Conservation (phyloP, 2,888 invertebrate species). For the Mesochorus sp. region DNA sequence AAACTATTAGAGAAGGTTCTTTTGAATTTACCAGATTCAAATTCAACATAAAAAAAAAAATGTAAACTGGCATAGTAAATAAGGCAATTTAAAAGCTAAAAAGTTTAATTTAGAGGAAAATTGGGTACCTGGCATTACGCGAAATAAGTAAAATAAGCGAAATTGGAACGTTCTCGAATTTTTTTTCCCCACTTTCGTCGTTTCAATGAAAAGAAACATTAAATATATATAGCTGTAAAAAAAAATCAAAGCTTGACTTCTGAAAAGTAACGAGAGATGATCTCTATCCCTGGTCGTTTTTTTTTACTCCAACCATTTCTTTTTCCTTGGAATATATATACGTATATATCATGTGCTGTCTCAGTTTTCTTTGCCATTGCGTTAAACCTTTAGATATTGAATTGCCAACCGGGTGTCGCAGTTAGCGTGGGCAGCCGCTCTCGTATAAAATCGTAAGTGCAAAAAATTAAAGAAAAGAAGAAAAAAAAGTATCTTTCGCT, state of each 20-base stretch:
- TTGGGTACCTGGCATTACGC: too few relatives aligned
- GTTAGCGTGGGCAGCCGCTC: neutral
- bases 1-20: too few relatives aligned
- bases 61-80: too few relatives aligned
- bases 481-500: neutral
- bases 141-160: too few relatives aligned
- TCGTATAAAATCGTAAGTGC: constrained; percentile 11
- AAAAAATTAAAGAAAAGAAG: neutral
- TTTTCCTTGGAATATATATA: neutral
- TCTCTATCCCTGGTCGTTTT: neutral
- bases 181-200: too few relatives aligned
- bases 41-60: too few relatives aligned
- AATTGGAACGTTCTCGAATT: too few relatives aligned
- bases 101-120: too few relatives aligned
- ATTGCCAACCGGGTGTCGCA: constrained; percentile 33
- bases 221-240: neutral
- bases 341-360: neutral
- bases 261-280: neutral
- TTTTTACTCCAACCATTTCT: neutral
- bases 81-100: too few relatives aligned
- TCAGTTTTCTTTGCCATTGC: neutral
- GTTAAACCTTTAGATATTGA: constrained; percentile 25
- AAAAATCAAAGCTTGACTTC: neutral
- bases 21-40: too few relatives aligned
- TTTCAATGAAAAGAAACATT: too few relatives aligned